Base-by-base conservation (phyloP, 2,888 invertebrate genomes). In the Lacanobia wlatinum region DNA sequence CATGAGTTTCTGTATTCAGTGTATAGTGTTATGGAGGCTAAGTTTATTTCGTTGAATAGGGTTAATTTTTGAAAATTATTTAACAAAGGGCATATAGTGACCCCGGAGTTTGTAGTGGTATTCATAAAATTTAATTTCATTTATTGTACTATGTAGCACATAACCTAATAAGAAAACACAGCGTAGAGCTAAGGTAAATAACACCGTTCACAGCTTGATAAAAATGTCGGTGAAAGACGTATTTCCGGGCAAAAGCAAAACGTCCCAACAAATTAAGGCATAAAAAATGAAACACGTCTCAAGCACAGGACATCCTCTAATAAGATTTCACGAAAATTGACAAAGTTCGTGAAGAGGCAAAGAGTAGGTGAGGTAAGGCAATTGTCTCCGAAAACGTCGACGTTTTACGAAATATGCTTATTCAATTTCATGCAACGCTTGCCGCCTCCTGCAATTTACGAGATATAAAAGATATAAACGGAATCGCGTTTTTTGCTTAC, bases 361-460 rank as follows among this genome's bases (percentile, higher is more conserved):
- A 90, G 93, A 96, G 95, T 95, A 95, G 96, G 96, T 96, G 96
- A 96, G 95, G 96, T 96, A 96, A 96, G 96, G 96, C 96, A 96
- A 96, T 96, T 96, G 96, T 96, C 96, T 96, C 95, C 93, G 89
- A 96, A 96, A 96, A 96, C 96, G 96, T 92, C 95, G 95, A 92
- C 96, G 92, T 96, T 96, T 96, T 96, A 95, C 96, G 96, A 96
- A 96, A 96, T 96, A 96, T 96, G 96, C 96, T 96, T 96, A 96
- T 96, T 96, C 96, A 96, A 96, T 96, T 96, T 96, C 96, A 96
- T 96, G 96, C 96, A 96, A 96, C 95, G 96, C 95, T 96, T 96
- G 95, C 94, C 96, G 95, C 95, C 96, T 96, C 96, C 95, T 96
- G 95, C 96, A 96, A 96, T 96, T 96, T 96, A 94, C 96, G 96